Conservation (phyloP, 2,113 vertebrate species). For the Thryonomys swinderianus region DNA sequence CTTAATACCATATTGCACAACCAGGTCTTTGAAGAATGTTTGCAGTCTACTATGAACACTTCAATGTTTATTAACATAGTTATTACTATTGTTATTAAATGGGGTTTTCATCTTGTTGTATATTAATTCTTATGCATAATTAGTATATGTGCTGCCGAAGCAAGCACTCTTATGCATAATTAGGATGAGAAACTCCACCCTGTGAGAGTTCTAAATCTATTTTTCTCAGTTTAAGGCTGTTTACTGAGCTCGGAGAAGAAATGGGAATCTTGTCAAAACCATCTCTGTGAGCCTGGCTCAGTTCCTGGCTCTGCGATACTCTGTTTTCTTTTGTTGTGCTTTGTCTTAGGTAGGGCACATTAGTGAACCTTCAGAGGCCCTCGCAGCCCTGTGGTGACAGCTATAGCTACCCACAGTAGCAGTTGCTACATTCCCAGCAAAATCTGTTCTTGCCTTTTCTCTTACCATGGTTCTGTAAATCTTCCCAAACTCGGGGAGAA, state of each 20-base stretch:
- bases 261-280: neutral
- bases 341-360: neutral
- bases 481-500: conserved; percentile 15
- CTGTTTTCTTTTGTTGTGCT: neutral
- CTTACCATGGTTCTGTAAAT: conserved; percentile 50
- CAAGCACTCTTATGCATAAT: neutral
- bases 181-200: neutral
- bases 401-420: neutral
- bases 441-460: neutral
- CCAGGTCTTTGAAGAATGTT: conserved; percentile 24
- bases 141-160: too few species aligned
- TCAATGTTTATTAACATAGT: neutral
- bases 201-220: neutral
- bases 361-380: neutral
- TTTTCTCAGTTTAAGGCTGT: neutral
- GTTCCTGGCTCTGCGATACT: neutral
- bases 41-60: neutral
- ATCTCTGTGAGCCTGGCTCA: fast-evolving
- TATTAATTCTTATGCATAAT: neutral
- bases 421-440: neutral
- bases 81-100: neutral
- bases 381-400: fast-evolving
- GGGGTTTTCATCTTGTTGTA: neutral
- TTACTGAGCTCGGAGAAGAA: neutral
- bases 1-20: neutral